A percentile compares a stretch with the other conserved stretches of the same genome.
phyloP scores from a whole-genome alignment of 2,797 vertebrate genomes.

The Lacerta agilis region DNA sequence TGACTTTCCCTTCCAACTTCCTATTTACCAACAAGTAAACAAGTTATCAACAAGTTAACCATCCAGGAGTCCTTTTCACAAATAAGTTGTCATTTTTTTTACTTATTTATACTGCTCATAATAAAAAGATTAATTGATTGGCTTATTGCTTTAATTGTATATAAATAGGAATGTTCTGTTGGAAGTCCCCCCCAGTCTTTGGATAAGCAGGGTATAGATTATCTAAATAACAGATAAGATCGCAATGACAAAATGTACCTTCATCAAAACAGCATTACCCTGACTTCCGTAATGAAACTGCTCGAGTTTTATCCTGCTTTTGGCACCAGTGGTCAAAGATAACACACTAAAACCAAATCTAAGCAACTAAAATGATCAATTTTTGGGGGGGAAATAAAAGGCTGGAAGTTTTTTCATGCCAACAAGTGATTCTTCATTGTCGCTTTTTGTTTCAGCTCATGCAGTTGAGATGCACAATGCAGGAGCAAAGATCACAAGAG shows the following conservation, averaged over 20 bases:
- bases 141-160: too few relatives aligned
- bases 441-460: conserved; percentile 20
- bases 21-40: too few relatives aligned
- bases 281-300: background rate
- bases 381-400: background rate
- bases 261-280: background rate
- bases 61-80: too few relatives aligned
- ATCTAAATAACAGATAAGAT: background rate
- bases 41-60: too few relatives aligned
- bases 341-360: background rate
- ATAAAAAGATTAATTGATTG: too few relatives aligned
- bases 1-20: too few relatives aligned
- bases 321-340: background rate
- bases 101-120: too few relatives aligned
- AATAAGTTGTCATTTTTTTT: too few relatives aligned
- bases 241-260: background rate
- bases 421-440: conserved; percentile 26
- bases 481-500: conserved; percentile 42
- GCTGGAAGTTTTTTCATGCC: background rate
- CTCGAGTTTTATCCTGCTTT: background rate
- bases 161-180: too few relatives aligned
- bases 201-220: background rate
- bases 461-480: background rate
- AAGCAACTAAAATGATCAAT: background rate
- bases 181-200: background rate